Evolutionary conservation across 1,140 invertebrate genomes (phyloP).

Genomic region (Pseudobourletiella spinata): DNA sequence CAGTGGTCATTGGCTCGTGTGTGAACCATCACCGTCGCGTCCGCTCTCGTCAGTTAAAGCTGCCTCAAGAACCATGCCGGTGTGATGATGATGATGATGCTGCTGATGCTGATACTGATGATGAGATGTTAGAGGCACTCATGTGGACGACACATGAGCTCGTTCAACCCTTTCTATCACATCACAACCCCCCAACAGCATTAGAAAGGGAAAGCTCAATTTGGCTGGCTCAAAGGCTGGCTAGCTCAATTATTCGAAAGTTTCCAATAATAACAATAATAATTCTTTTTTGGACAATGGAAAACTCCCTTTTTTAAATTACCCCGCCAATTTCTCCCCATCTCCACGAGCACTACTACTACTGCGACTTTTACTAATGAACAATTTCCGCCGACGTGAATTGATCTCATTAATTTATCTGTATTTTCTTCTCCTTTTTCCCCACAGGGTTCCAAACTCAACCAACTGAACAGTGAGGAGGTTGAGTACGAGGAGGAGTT

Average conservation of each 20-base stretch:
- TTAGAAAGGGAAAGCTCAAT: too few species aligned
- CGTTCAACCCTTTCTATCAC: too few species aligned
- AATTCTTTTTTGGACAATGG: background rate
- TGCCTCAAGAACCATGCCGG: background rate
- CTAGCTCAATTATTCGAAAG: too few species aligned
- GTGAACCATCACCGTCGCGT: too few species aligned
- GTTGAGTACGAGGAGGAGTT: slow-evolving; percentile 20
- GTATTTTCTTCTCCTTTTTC: background rate
- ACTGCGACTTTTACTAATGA: too few species aligned
- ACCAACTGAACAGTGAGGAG: slow-evolving; percentile 16
- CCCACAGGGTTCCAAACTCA: background rate
- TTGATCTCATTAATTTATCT: background rate
- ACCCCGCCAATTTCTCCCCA: too few species aligned
- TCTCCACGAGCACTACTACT: too few species aligned
- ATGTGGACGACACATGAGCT: background rate
- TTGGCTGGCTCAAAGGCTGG: too few species aligned
- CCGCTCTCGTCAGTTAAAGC: background rate
- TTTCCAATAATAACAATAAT: background rate
- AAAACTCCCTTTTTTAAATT: background rate
- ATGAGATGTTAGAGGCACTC: background rate
- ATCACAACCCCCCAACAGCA: too few species aligned
- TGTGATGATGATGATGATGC: background rate
- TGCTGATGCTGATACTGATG: background rate
- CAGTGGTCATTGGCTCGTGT: too few species aligned
- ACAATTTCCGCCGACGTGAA: too few species aligned